Evolutionary conservation across 2,113 vertebrate genomes (phyloP).

Genomic region (Zapornia atra): DNA sequence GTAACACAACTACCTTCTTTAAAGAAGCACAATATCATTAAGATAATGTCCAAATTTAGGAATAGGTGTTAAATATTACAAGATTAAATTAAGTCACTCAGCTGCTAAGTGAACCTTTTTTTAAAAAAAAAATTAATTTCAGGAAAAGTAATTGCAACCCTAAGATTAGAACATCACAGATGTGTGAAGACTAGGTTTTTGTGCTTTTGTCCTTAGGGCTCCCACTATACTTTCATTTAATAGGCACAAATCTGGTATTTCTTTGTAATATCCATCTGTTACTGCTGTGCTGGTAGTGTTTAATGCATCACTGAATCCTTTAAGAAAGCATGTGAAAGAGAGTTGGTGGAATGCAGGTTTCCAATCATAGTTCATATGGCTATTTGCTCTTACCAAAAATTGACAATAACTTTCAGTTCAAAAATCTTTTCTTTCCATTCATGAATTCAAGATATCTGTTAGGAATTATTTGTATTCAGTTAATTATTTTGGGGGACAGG

Average conservation of each 20-base stretch:
- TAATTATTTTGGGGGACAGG: neutral
- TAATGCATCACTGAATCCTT: neutral
- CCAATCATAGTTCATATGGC: neutral
- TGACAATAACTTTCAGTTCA: neutral
- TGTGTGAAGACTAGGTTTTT: neutral
- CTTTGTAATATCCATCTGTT: neutral
- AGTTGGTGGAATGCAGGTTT: neutral
- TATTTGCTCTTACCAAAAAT: neutral
- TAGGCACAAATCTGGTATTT: neutral
- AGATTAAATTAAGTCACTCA: neutral
- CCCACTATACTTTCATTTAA: neutral
- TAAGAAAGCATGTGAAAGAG: neutral
- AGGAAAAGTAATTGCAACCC: neutral
- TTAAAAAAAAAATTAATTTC: too few relatives aligned
- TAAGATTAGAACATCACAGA: neutral
- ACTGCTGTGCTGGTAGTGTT: neutral
- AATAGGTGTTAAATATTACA: neutral
- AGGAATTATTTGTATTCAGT: neutral
- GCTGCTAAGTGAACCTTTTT: neutral
- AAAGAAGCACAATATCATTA: neutral
- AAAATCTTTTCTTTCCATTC: neutral
- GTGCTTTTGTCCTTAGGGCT: neutral
- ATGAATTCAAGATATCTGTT: neutral
- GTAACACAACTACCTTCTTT: neutral
- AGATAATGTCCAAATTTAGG: neutral